Evolutionary conservation across 1,140 invertebrate species (phyloP), one percentile per base, ranked within the genome.

Genomic region (Pseudomyrmex cubaensis): DNA sequence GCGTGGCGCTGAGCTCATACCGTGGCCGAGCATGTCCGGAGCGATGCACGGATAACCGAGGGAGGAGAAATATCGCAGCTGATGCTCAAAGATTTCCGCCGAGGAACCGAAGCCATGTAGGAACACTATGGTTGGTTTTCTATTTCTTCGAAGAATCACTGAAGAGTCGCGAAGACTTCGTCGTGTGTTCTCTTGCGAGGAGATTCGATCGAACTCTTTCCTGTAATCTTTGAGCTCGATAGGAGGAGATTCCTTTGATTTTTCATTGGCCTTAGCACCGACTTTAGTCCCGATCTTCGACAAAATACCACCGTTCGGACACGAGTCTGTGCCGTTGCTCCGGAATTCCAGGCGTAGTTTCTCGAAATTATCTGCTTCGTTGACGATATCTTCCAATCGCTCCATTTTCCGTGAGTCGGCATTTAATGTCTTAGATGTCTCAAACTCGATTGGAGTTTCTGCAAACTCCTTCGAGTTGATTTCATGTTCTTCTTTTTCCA

Each of bases 81-180:
- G 96, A 66, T 95, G 88, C 74, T 95, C 95, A 95, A 97, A 97
- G 25, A 96, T 93, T 83, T 97, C 96, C n/a, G 96, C 95, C 2
- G 96, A 96, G 10, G 96, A 96, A 8, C 96, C 97, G 83, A 97
- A 96, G 8, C 97, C 97, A 92, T 97, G 97, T 25, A 97, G 94
- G 85, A 97, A 96, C 74, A 97, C 96, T 75, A 97, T 93, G 35
- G 95, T 91, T 5, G 96, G 96, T 90, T 96, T 96, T 50, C 89
- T 87, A 48, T 91, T 91, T 48, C 85, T 93, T 5, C 89, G 82
- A 54, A 91, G 82, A 35, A 83, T 90, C 9, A 92, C 89, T 13
- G 84, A 74, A 52, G 5, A 35, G 35, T 90, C 84, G 2, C 63
- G 74, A 0, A 84, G 62, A 76, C 22, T 85, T 25, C 64, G 61